These are phyloP conservation scores for Acarapis woodi DNA, from an alignment of 1,140 invertebrate species.

Conservation along the genomic window DNA sequence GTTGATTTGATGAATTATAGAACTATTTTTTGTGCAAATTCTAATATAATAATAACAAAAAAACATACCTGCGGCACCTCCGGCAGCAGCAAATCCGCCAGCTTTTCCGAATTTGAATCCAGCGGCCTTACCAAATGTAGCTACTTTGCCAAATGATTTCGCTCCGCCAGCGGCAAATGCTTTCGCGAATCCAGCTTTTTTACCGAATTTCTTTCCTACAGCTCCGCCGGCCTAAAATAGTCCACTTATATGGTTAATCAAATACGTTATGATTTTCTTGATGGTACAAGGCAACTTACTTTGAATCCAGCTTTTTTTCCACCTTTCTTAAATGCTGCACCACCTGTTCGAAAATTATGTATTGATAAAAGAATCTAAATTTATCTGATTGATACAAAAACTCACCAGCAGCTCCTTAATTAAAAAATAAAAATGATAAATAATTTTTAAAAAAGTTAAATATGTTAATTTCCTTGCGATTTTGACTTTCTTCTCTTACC, in stretches of 20 bases:
- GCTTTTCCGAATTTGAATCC: conserved; percentile 10
- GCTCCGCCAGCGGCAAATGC: conserved; percentile 7
- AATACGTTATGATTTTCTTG: not conserved
- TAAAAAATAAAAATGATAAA: no score
- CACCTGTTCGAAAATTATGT: no score
- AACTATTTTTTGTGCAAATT: conserved; percentile 1
- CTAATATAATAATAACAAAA: not conserved
- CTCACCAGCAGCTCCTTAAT: no score
- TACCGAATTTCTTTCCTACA: conserved; percentile 3
- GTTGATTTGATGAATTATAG: no score
- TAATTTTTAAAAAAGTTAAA: no score
- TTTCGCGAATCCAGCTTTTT: conserved; percentile 8
- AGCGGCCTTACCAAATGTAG: conserved; percentile 7
- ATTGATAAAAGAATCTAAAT: no score
- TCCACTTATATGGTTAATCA: not conserved
- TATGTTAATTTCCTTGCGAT: no score
- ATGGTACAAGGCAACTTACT: not conserved
- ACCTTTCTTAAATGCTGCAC: not conserved
- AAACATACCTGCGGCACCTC: conserved; percentile 5
- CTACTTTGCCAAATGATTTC: conserved; percentile 5
- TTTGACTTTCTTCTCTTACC: no score
- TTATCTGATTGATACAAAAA: no score
- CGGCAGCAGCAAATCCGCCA: conserved; percentile 6
- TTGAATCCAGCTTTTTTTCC: not conserved
- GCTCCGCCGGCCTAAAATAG: not conserved